These are phyloP conservation scores for Herminia tarsipennalis DNA, from an alignment of 2,888 invertebrate species.

Conservation along the genomic window DNA sequence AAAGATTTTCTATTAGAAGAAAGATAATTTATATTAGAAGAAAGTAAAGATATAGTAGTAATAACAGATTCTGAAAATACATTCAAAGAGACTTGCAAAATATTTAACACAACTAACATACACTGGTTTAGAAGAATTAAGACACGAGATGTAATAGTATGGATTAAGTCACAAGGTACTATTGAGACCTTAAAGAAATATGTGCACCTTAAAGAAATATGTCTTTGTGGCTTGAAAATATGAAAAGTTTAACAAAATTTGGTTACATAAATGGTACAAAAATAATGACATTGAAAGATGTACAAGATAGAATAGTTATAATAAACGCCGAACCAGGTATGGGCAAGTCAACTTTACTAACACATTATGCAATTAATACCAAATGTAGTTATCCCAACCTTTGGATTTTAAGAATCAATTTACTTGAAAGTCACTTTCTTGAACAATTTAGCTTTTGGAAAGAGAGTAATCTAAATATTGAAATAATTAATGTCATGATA, in stretches of 20 bases:
- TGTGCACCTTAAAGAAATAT: too few species aligned
- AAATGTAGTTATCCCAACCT: slow-evolving; percentile 19
- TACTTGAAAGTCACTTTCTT: slow-evolving; percentile 14
- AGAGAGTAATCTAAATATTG: slow-evolving; percentile 1
- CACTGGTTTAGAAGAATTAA: slow-evolving; percentile 25
- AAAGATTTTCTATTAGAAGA: background rate
- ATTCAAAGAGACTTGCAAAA: slow-evolving; percentile 7
- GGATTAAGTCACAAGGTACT: slow-evolving; percentile 24
- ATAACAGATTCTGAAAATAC: slow-evolving; percentile 17
- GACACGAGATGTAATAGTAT: slow-evolving; percentile 2
- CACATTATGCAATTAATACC: slow-evolving; percentile 34
- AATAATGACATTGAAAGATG: slow-evolving; percentile 15
- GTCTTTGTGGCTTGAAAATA: too few species aligned
- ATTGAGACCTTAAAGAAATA: slow-evolving; percentile 16
- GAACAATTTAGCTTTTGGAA: slow-evolving; percentile 13
- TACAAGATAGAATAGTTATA: slow-evolving; percentile 30
- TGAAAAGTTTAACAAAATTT: background rate
- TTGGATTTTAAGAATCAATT: slow-evolving; percentile 39
- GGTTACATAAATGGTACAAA: too few species aligned
- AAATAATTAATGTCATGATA: slow-evolving; percentile 9
- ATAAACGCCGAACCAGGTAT: slow-evolving; percentile 38
- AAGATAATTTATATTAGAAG: background rate
- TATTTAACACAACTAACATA: slow-evolving; percentile 8
- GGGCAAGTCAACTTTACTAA: slow-evolving; percentile 41
- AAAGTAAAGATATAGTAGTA: slow-evolving; percentile 16